Evolutionary conservation across 2,888 invertebrate genomes (phyloP).

Genomic region (Cephus nigrinus): DNA sequence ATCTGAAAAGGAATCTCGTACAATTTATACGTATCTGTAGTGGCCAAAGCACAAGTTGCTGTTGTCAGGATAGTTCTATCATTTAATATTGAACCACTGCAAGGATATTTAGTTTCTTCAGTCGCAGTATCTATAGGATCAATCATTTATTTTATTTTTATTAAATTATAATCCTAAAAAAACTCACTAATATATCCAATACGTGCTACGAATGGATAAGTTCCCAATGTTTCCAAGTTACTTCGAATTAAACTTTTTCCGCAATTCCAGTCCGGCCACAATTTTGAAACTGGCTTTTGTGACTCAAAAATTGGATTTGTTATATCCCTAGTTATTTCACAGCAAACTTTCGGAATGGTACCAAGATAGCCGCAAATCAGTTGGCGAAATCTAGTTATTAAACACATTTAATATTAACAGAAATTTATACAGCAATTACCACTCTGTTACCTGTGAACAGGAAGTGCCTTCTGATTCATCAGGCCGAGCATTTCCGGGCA

Average conservation of each 20-base stretch:
- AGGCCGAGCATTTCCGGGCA: constrained; percentile 42
- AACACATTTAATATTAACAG: background rate
- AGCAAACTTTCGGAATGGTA: constrained; percentile 47
- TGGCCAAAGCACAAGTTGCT: constrained; percentile 83
- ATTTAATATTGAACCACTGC: constrained; percentile 79
- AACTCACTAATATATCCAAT: constrained; percentile 80
- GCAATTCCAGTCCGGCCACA: constrained; percentile 34
- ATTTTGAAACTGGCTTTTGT: constrained; percentile 14
- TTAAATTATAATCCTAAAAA: constrained; percentile 11
- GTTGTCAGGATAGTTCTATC: constrained; percentile 76
- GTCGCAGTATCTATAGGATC: constrained; percentile 72
- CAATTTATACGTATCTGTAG: constrained; percentile 81
- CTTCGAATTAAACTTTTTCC: constrained; percentile 48
- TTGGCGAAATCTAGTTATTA: constrained; percentile 46
- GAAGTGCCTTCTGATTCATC: constrained; percentile 44
- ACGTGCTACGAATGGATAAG: constrained; percentile 81
- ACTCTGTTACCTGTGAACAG: constrained; percentile 47
- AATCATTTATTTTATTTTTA: constrained; percentile 18
- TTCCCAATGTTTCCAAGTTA: constrained; percentile 68
- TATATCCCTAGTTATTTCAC: constrained; percentile 28
- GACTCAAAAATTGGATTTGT: constrained; percentile 14
- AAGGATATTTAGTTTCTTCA: constrained; percentile 79
- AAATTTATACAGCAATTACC: constrained; percentile 11
- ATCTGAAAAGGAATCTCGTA: constrained; percentile 65
- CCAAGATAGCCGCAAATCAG: constrained; percentile 51